Evolutionary conservation across 2,113 vertebrate species (phyloP).

Genomic region (Ardeotis arabs): DNA sequence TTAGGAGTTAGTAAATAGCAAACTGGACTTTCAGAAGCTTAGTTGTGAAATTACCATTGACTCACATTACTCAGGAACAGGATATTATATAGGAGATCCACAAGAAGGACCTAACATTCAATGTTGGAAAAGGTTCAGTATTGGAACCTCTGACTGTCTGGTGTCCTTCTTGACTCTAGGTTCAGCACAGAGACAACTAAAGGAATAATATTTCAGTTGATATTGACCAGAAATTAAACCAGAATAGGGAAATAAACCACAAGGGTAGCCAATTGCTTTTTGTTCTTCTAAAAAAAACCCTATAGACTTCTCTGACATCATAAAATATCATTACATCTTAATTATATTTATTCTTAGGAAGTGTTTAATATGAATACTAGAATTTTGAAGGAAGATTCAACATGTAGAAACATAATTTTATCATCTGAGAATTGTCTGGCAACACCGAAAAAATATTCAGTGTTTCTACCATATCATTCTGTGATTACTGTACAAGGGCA

Average conservation of each 20-base stretch:
- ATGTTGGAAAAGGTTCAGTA: background rate
- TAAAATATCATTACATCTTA: background rate
- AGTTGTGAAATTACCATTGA: background rate
- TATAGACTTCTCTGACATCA: background rate
- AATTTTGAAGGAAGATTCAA: background rate
- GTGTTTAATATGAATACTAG: background rate
- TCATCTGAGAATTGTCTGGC: background rate
- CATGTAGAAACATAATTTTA: background rate
- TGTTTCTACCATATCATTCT: background rate
- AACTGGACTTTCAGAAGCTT: background rate
- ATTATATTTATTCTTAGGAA: background rate
- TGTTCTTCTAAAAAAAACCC: background rate
- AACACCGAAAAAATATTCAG: rapidly evolving
- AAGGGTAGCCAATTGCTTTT: background rate
- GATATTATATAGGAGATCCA: background rate
- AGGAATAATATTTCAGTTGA: background rate
- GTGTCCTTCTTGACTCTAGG: background rate
- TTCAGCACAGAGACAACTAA: background rate
- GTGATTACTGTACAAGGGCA: background rate
- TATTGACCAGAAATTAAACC: background rate
- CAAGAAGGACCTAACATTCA: background rate
- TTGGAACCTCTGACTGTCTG: background rate
- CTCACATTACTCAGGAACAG: background rate
- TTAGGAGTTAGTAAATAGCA: background rate
- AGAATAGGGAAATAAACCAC: background rate